Evolutionary conservation across 2,888 invertebrate species (phyloP).

Genomic region (Ptychoptera contaminata): DNA sequence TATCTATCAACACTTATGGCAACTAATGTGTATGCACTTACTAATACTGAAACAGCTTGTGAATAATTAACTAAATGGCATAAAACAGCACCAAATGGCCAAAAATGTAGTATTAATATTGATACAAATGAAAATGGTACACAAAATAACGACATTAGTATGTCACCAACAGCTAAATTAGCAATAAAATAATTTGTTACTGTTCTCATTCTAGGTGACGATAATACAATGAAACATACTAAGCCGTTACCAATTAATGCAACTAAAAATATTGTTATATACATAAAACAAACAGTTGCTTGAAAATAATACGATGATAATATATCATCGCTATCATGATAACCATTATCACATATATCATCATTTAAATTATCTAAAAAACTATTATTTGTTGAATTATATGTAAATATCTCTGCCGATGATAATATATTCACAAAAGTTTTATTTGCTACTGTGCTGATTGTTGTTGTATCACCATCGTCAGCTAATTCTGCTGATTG

Average conservation of each 20-base stretch:
- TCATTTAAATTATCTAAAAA: too few relatives aligned
- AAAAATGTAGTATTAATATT: slow-evolving; percentile 61
- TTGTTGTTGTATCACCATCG: too few relatives aligned
- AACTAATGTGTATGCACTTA: slow-evolving; percentile 79
- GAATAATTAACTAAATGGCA: slow-evolving; percentile 73
- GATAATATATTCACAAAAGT: too few relatives aligned
- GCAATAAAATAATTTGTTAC: slow-evolving; percentile 88
- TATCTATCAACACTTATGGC: slow-evolving; percentile 85
- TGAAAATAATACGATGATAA: slow-evolving; percentile 42
- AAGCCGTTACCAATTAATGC: slow-evolving; percentile 59
- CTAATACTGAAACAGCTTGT: slow-evolving; percentile 64
- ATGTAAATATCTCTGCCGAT: too few relatives aligned
- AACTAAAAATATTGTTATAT: slow-evolving; percentile 52
- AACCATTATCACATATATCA: slow-evolving; percentile 12
- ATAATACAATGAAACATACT: slow-evolving; percentile 75
- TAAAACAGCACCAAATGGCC: slow-evolving; percentile 73
- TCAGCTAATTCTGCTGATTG: too few relatives aligned
- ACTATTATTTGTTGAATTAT: too few relatives aligned
- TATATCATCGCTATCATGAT: slow-evolving; percentile 12
- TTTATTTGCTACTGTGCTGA: too few relatives aligned
- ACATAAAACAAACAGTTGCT: slow-evolving; percentile 49
- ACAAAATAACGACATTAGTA: slow-evolving; percentile 79
- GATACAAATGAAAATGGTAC: slow-evolving; percentile 82
- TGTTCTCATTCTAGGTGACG: slow-evolving; percentile 73
- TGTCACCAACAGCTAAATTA: slow-evolving; percentile 76